phyloP scores from a whole-genome alignment of 2,113 vertebrate species.

The Bungarus multicinctus region DNA sequence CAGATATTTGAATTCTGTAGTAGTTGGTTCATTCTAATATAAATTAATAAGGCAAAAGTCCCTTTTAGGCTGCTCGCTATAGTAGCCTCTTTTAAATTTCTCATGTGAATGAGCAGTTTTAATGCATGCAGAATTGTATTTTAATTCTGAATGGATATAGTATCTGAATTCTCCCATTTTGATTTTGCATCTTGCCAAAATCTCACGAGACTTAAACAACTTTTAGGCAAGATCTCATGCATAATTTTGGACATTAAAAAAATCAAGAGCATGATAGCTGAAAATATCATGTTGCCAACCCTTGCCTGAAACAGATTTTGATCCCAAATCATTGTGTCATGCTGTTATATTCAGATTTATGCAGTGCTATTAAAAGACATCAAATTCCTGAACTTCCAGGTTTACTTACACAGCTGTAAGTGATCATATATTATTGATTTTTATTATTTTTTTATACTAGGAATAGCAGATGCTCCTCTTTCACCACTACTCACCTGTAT shows the following conservation, averaged over 20 bases:
- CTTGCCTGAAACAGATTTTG: not conserved
- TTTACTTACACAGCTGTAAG: not conserved
- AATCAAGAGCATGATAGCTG: not conserved
- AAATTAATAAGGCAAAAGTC: not conserved
- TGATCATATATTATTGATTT: not conserved
- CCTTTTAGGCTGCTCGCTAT: not conserved
- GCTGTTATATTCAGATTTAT: not conserved
- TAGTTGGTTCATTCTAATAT: not conserved
- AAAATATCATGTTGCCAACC: not conserved
- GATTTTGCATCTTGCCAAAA: not conserved
- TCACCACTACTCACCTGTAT: conserved; percentile 89
- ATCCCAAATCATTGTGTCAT: not conserved
- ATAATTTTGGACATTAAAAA: not conserved
- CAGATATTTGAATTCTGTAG: not conserved
- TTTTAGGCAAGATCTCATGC: not conserved
- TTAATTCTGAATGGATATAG: not conserved
- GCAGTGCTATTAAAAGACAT: not conserved
- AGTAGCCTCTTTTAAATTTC: not conserved
- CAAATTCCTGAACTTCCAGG: not conserved
- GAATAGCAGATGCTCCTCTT: conserved; percentile 84
- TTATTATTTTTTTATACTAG: conserved; percentile 60
- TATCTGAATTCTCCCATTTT: not conserved
- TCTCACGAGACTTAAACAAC: not conserved
- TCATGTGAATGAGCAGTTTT: not conserved
- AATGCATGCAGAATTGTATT: not conserved